Percentiles rank a stretch among this genome's conserved stretches.
phyloP scores from a whole-genome alignment of 2,888 invertebrate species.

The Agrochola lychnidis region DNA sequence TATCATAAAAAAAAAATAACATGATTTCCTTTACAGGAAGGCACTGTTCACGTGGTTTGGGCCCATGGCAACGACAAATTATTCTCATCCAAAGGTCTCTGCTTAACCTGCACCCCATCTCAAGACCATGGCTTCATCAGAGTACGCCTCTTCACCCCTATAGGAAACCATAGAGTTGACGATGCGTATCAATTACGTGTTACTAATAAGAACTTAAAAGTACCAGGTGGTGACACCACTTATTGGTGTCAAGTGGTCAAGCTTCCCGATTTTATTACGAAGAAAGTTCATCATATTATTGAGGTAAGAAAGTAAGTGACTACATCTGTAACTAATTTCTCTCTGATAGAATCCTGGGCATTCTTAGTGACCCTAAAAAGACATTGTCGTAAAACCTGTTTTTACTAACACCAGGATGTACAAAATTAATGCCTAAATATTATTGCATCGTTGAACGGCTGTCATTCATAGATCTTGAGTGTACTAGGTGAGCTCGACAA shows the following conservation, averaged over 20 bases:
- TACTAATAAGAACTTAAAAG: slow-evolving; percentile 91
- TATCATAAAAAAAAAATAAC: neutral
- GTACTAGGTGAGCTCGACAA: too few relatives aligned
- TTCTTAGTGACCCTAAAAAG: neutral
- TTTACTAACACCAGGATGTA: neutral
- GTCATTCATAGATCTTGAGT: neutral
- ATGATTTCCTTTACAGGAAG: slow-evolving; percentile 91
- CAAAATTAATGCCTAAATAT: neutral
- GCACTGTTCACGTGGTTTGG: slow-evolving; percentile 97
- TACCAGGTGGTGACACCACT: slow-evolving; percentile 97
- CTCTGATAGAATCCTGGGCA: neutral
- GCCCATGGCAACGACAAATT: slow-evolving; percentile 94
- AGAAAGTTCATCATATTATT: slow-evolving; percentile 94
- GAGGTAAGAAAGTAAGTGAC: slow-evolving; percentile 86
- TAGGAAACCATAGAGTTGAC: slow-evolving; percentile 79
- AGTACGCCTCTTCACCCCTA: slow-evolving; percentile 91
- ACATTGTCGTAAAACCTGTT: neutral
- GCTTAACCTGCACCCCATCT: slow-evolving; percentile 88
- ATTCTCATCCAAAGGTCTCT: slow-evolving; percentile 92
- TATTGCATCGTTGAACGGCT: neutral
- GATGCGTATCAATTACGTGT: slow-evolving; percentile 91
- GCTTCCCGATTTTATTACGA: slow-evolving; percentile 92
- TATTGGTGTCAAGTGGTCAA: slow-evolving; percentile 98
- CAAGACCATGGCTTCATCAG: slow-evolving; percentile 94
- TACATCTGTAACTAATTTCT: neutral